These are phyloP conservation scores for Actinemys pallida DNA, from an alignment of 2,113 vertebrate genomes.

Conservation along the genomic window DNA sequence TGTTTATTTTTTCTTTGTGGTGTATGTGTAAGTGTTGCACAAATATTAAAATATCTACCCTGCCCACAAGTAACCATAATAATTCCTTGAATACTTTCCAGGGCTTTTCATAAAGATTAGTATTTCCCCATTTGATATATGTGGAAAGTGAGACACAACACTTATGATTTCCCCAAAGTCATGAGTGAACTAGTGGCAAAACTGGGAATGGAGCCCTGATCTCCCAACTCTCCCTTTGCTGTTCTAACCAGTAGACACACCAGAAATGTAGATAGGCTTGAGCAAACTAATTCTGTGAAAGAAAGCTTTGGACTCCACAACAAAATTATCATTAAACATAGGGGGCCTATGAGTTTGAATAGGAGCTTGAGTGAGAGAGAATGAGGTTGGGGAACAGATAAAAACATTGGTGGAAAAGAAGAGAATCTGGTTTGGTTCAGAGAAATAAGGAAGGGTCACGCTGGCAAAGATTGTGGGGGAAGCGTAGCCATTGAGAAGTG, in stretches of 20 bases:
- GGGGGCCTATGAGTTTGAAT: neutral
- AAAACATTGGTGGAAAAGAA: neutral
- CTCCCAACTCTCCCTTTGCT: neutral
- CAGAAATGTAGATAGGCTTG: neutral
- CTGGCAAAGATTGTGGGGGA: neutral
- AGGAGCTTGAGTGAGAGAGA: neutral
- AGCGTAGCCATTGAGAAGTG: neutral
- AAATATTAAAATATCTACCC: neutral
- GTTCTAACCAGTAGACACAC: neutral
- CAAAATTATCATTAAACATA: neutral
- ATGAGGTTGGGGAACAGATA: neutral
- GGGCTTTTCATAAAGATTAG: neutral
- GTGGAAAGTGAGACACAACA: neutral
- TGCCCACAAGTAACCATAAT: neutral
- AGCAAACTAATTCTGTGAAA: neutral
- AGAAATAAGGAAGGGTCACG: neutral
- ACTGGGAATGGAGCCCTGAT: neutral
- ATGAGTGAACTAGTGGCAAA: neutral
- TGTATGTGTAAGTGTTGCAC: neutral
- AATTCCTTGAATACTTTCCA: neutral
- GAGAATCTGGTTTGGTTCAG: neutral
- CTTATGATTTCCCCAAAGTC: neutral
- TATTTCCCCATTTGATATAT: neutral
- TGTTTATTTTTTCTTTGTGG: neutral
- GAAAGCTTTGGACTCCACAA: neutral